Base-by-base conservation (phyloP, 2,113 vertebrate genomes). In the Ptilonorhynchus violaceus region DNA sequence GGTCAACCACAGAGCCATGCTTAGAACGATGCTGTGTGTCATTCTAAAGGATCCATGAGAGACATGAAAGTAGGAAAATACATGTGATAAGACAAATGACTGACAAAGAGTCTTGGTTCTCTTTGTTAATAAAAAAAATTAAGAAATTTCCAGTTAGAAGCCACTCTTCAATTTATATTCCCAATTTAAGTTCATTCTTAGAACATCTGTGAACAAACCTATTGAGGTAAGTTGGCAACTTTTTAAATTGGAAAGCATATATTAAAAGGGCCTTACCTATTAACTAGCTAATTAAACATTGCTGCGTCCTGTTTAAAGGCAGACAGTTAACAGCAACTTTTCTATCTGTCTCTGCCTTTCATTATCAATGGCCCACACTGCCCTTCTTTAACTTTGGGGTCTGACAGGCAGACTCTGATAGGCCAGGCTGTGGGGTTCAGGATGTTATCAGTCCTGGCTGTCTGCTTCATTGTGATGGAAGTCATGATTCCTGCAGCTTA, bases 1-100 rank as follows among this genome's bases (percentile, higher is more conserved):
- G 98, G 97, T 99, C 98, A 97, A 98, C 98, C 98, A 98, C 97
- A 96, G 97, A 97, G 96, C 97, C 98, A 98, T 98, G 98, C 96
- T 96, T 98, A 98, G 97, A 97, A 76, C 86, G 97, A 81, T 97
- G 96, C 89, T 98, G 98, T 95, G 96, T 96, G 92, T 95, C 97
- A 68, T 93, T 98, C 97, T 98, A 96, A 96, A 97, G 96, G 95
- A 97, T 64, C 96, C 94, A 97, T 35, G 68, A 98, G 94, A 97
- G 93, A 96, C 91, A 95, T 81, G 95, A 92, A 96, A 96, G 90
- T 25, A 95, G 93, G 94, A 95, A 92, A 96, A 96, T 1, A 95
- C 70, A 96, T 6, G 72, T 88, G 37, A 30, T 94, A 96, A 96
- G 93, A 89, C 75, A 92, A 94, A 59, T 13, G 13, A 84, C 25